Percentiles rank a stretch among this genome's conserved stretches.
phyloP scores from a whole-genome alignment of 1,140 invertebrate genomes.

The Eubasilissa regina region DNA sequence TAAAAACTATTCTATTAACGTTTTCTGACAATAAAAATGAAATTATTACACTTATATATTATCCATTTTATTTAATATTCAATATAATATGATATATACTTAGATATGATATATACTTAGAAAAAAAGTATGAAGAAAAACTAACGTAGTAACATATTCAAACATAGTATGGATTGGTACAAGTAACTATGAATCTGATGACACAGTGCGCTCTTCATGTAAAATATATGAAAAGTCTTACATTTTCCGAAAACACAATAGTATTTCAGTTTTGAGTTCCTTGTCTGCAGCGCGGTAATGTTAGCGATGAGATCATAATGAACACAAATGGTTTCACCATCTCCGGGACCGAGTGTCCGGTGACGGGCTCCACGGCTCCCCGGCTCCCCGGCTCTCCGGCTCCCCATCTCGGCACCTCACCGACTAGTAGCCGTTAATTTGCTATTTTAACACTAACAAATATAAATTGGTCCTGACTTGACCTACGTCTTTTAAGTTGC shows the following conservation, averaged over 20 bases:
- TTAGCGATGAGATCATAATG: slow-evolving; percentile 48
- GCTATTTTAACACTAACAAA: slow-evolving; percentile 35
- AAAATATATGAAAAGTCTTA: background rate
- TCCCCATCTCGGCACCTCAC: background rate
- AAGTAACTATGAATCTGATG: no score
- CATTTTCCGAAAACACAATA: background rate
- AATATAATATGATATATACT: background rate
- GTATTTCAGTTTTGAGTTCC: slow-evolving; percentile 3
- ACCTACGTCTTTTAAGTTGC: no score
- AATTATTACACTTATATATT: no score
- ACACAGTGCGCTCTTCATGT: background rate
- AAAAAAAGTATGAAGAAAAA: slow-evolving; percentile 1
- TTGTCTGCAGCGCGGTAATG: background rate
- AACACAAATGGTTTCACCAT: slow-evolving; percentile 50
- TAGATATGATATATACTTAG: background rate
- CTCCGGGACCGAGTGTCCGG: no score
- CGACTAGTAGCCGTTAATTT: slow-evolving; percentile 46
- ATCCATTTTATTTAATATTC: no score
- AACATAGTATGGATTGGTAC: no score
- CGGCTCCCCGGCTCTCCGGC: background rate
- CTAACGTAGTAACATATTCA: no score
- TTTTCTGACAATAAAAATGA: no score
- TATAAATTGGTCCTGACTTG: slow-evolving; percentile 3
- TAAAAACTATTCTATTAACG: no score
- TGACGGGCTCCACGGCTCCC: no score